Evolutionary conservation across 2,797 vertebrate genomes (phyloP), one percentile per base, ranked within the genome.

Genomic region (Lagorchestes hirsutus): DNA sequence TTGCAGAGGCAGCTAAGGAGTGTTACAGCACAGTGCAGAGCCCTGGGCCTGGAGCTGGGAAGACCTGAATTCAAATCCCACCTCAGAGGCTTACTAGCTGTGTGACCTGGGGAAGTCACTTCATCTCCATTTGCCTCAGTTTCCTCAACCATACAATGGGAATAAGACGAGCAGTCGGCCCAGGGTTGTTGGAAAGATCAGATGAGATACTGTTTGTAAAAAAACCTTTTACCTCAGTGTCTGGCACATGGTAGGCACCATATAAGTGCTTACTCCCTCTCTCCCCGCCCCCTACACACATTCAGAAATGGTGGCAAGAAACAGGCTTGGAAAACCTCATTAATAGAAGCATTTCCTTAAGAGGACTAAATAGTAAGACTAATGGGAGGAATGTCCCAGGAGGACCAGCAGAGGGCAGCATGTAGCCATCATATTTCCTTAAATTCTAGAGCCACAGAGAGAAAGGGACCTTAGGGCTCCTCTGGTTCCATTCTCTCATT

Each of bases 361-460:
- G 67, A 40, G 22, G 67, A 74, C n/a, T 6, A 18, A 74, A 0
- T 8, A 34, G 8, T 5, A 62, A 2, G 34, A n/a, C 1, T 3
- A 40, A 18, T 9, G 16, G 67, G 67, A 74, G 34, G 24, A 2
- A 57, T 92, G 90, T 87, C 50, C 96, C n/a, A 90, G n/a, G 87
- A 50, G 87, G 3, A 57, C 5, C 98, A 34, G 96, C 40, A 97
- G 98, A n/a, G 98, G 98, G 59, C 98, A 98, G 98, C 97, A 98
- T 94, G 5, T 40, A 90, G 95, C 98, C 87, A 22, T 10, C 90
- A 4, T 95, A 97, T 92, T 62, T 92, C 16, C n/a, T 40, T 40
- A 2, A 5, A 67, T 67, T 67, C 29, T n/a, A 16, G 16, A 16
- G 14, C 34, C 62, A 34, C 3, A 4, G 62, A 34, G 67, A 0